These are phyloP conservation scores for Knipowitschia caucasica DNA, from an alignment of 2,797 vertebrate species.

Conservation along the genomic window DNA sequence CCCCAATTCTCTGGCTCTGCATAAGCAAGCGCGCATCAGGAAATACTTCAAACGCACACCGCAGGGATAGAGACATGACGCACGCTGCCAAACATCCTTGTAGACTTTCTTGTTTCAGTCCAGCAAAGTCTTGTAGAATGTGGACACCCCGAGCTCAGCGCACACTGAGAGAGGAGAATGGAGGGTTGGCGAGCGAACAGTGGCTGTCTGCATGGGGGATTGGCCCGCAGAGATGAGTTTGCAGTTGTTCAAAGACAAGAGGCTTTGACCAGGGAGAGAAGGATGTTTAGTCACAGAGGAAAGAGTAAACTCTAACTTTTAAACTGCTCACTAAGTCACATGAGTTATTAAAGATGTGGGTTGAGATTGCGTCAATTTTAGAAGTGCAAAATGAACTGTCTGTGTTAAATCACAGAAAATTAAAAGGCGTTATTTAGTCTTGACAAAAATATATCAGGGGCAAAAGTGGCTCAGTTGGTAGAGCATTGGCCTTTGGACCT, in stretches of 20 bases:
- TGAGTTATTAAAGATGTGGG: too few species aligned
- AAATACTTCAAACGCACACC: conserved; percentile 54
- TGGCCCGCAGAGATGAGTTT: conserved; percentile 4
- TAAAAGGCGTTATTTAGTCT: too few species aligned
- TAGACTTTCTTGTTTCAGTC: conserved; percentile 35
- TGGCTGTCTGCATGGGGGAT: background rate
- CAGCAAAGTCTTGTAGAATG: conserved; percentile 23
- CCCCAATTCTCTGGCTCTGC: conserved; percentile 63
- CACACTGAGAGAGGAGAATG: background rate
- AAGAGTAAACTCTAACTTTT: background rate
- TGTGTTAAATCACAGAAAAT: too few species aligned
- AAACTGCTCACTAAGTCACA: too few species aligned
- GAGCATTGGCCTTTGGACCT: too few species aligned
- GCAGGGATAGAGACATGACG: conserved; percentile 42
- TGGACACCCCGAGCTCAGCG: conserved; percentile 20
- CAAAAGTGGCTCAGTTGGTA: too few species aligned
- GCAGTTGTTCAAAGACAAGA: background rate
- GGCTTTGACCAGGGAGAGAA: too few species aligned
- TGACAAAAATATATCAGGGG: too few species aligned
- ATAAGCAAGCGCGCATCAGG: conserved; percentile 65
- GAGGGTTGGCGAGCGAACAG: background rate
- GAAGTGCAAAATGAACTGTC: too few species aligned
- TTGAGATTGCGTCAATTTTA: too few species aligned
- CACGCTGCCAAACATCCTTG: conserved; percentile 35
- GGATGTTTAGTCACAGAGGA: background rate